A percentile compares a stretch with the other conserved stretches of the same genome.
Evolutionary conservation across 2,888 invertebrate genomes (phyloP).

Genomic region (Zelleria hepariella): DNA sequence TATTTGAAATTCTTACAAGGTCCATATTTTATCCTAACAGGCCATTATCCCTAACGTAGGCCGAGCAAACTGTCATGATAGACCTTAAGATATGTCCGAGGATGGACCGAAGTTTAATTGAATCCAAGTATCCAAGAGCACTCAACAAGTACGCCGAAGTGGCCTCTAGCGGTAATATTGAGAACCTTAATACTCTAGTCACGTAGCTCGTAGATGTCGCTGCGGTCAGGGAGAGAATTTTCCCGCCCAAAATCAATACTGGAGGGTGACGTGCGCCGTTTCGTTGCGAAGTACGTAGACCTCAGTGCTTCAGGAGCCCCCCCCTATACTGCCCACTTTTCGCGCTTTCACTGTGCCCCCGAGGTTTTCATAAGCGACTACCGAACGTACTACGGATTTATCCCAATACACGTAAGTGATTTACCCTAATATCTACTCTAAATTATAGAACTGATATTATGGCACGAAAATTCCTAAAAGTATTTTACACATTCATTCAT

Average conservation of each 20-base stretch:
- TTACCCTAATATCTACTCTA: constrained; percentile 11
- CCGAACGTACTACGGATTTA: constrained; percentile 31
- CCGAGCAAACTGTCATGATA: not conserved
- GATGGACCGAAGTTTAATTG: not conserved
- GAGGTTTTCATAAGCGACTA: constrained; percentile 41
- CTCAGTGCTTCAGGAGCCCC: constrained; percentile 55
- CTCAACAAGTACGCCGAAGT: not conserved
- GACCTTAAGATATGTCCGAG: not conserved
- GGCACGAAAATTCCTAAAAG: not conserved
- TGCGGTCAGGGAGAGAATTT: constrained; percentile 24
- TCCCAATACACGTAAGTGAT: constrained; percentile 40
- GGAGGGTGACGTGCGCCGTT: constrained; percentile 45
- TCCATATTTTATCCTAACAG: not conserved
- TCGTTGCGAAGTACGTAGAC: constrained; percentile 13
- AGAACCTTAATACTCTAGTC: not conserved
- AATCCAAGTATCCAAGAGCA: not conserved
- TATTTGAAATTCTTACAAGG: not conserved
- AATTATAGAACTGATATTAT: not conserved
- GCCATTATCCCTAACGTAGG: not conserved
- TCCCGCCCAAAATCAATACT: constrained; percentile 68
- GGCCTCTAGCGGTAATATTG: not conserved
- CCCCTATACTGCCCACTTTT: constrained; percentile 45
- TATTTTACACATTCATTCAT: constrained; percentile 28
- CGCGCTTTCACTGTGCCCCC: constrained; percentile 40
- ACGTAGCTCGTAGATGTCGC: constrained; percentile 29